phyloP scores from a whole-genome alignment of 1,140 invertebrate genomes.

The Drosophila malerkotliana region DNA sequence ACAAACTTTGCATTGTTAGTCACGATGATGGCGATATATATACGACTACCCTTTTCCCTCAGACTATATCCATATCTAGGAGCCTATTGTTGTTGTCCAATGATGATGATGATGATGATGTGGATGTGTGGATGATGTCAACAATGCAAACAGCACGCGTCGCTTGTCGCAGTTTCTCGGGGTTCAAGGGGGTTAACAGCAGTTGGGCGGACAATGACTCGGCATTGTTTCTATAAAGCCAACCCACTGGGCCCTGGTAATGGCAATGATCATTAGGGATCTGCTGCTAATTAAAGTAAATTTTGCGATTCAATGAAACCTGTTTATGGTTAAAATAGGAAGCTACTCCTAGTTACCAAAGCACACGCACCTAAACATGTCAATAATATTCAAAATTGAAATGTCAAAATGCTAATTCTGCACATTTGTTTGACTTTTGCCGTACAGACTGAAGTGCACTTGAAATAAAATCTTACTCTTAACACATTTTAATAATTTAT shows the following conservation, averaged over 20 bases:
- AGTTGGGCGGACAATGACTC: constrained; percentile 51
- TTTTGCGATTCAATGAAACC: constrained; percentile 67
- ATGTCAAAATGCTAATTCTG: constrained; percentile 81
- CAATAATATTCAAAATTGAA: constrained; percentile 82
- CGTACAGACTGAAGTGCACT: constrained; percentile 2
- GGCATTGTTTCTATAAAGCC: constrained; percentile 73
- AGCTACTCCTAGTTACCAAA: background rate
- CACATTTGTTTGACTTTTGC: constrained; percentile 71
- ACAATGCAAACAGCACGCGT: constrained; percentile 67
- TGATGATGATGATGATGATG: constrained; percentile 26
- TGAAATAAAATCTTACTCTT: background rate
- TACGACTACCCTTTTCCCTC: background rate
- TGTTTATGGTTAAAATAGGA: constrained; percentile 20
- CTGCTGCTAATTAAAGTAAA: constrained; percentile 77
- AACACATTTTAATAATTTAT: background rate
- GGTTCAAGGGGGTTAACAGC: constrained; percentile 6
- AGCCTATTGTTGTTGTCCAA: constrained; percentile 26
- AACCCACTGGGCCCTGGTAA: constrained; percentile 7
- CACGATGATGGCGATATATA: constrained; percentile 54
- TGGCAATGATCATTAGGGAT: constrained; percentile 47
- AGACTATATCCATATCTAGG: constrained; percentile 18
- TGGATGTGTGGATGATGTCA: constrained; percentile 66
- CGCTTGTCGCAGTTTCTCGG: constrained; percentile 28
- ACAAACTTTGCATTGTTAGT: constrained; percentile 72
- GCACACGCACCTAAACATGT: constrained; percentile 59